Base-by-base conservation (phyloP, 64 coral and sea anemone species). In the Astreopora myriophthalma region DNA sequence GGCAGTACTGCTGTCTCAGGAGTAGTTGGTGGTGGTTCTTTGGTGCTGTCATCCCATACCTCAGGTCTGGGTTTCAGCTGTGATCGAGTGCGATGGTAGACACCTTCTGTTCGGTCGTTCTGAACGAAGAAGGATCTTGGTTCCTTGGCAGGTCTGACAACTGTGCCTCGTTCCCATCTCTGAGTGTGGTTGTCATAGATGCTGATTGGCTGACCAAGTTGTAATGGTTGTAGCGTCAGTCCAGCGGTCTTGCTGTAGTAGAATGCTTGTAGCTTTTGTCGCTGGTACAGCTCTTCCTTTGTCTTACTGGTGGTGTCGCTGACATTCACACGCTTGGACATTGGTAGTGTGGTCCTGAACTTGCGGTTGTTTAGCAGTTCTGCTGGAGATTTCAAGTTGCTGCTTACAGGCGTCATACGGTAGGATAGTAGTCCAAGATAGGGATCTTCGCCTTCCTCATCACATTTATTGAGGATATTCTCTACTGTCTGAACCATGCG, bases 391-490 rank as follows among this genome's bases (percentile, higher is more conserved):
- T 84, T 96, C 68, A 96, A 70, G 14, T 68, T 83, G 69, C 86
- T 75, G 74, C 86, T 79, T 44, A 92, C 75, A 31, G 94, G 94
- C 20, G 84, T 91, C 25, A 83, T 62, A 57, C 85, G 75, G 76
- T 96, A 92, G 36, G 94, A 80, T 61, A 96, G 67, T 31, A 92
- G 48, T 64, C 89, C 58, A 20, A 92, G 85, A 74, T 92, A 96
- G 13, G 84, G 89, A 23, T 62, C 58, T 62, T 87, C 89, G 65
- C 85, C 57, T 16, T 95, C 62, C 26, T 91, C 89, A 9, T 92
- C 68, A 69, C 85, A 92, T 80, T 95, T 95, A 30, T 87, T 91
- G n/a, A 19, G 74, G 4, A 87, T 79, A 34, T 40, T 64, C 58
- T 71, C 84, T 33, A 79, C 73, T 2, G 88, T 91, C 46, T 95